Evolutionary conservation across 2,888 invertebrate genomes (phyloP), one percentile per base, ranked within the genome.

Genomic region (Pollenia griseotomentosa): DNA sequence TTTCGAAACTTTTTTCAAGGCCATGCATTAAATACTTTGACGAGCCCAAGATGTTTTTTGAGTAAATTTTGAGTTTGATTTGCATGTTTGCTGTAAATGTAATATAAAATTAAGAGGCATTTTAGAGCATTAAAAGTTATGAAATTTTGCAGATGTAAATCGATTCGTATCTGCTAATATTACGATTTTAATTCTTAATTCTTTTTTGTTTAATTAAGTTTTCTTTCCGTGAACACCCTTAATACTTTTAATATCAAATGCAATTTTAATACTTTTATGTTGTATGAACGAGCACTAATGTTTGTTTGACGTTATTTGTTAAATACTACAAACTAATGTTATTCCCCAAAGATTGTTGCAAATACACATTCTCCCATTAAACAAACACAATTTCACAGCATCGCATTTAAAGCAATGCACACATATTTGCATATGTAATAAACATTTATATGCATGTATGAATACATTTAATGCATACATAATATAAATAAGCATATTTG

Each of bases 321-420:
- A 46, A 55, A 68, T 53, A 55, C 16, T 46, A 48, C 12, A 77
- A 83, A 63, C 40, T 40, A 61, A 61, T 82, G 53, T 70, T 61
- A n/a, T 75, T 10, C 42, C 48, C 59, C 59, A 70, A 53, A 16
- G 44, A 55, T 70, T 82, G 63, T 77, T 70, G 75, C 61, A 70
- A 55, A 40, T 46, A 77, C 9, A 63, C 46, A 33, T 14, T 33
- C 77, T 70, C 8, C 68, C 61, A 33, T 68, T 61, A 40, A 75
- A 40, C 61, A 83, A 83, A 77, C n/a, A 77, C 14, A 68, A 75
- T 70, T 73, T 57, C 1, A 44, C 14, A 9, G 51, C 51, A 75
- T 53, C 46, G 23, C 40, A 61, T 53, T 42, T 8, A 53, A 53
- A 57, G 55, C 51, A 48, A 59, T 57, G 14, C 46, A 23, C 33